A percentile compares a stretch with the other conserved stretches of the same genome.
phyloP scores from a whole-genome alignment of 1,140 invertebrate species.

The Eciton burchellii region DNA sequence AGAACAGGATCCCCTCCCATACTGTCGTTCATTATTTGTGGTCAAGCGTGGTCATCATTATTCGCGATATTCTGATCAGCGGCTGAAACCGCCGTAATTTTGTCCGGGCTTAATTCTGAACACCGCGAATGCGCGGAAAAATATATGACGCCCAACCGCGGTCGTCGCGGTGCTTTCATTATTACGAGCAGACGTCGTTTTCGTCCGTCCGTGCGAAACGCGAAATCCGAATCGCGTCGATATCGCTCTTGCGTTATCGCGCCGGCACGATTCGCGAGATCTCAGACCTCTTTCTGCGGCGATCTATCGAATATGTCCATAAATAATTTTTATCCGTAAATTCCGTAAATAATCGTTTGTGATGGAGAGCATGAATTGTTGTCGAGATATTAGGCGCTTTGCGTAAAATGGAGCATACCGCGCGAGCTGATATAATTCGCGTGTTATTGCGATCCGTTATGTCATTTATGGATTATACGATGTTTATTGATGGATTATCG shows the following conservation, averaged over 20 bases:
- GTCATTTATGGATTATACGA: constrained; percentile 20
- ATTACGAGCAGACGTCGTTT: constrained; percentile 32
- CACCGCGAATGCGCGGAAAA: neutral
- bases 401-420: neutral
- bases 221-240: constrained; percentile 23
- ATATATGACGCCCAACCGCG: neutral
- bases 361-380: constrained; percentile 13
- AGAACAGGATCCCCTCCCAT: constrained; percentile 31
- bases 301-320: neutral
- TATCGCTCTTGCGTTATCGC: constrained; percentile 9
- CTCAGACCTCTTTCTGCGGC: neutral
- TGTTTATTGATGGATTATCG: too few relatives aligned
- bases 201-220: constrained; percentile 11
- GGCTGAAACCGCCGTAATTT: constrained; percentile 25
- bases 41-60: constrained; percentile 36
- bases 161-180: constrained; percentile 40
- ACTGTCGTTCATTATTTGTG: constrained; percentile 28
- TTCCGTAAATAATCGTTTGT: constrained; percentile 4
- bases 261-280: constrained; percentile 8
- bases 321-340: too few relatives aligned
- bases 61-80: constrained; percentile 26
- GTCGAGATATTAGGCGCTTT: neutral
- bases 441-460: constrained; percentile 48
- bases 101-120: constrained; percentile 17
- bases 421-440: neutral